Conservation (phyloP, 2,888 invertebrate species). For the Allacma fusca region DNA sequence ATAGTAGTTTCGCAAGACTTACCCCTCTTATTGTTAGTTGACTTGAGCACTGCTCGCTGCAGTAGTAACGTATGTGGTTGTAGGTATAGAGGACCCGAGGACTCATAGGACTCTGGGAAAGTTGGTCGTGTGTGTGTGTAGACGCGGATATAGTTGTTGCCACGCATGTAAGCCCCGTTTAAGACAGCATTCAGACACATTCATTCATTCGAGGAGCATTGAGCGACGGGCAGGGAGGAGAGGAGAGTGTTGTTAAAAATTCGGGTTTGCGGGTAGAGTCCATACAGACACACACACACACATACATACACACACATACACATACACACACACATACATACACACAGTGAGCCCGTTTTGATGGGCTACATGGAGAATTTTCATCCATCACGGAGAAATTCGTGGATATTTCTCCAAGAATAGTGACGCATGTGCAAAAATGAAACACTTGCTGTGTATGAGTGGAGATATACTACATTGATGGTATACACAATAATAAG, state of each 20-base stretch:
- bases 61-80: neutral
- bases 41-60: too few relatives aligned
- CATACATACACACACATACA: neutral
- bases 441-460: constrained; percentile 2
- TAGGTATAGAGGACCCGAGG: constrained; percentile 2
- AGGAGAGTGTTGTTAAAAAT: neutral
- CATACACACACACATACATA: too few relatives aligned
- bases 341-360: neutral
- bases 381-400: constrained; percentile 12
- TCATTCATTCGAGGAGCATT: constrained; percentile 20
- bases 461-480: too few relatives aligned
- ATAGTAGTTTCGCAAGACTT: too few relatives aligned
- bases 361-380: constrained; percentile 12
- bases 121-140: too few relatives aligned
- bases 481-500: constrained; percentile 3
- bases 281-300: neutral
- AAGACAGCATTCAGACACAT: neutral
- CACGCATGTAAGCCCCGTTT: neutral
- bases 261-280: neutral
- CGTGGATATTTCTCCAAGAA: constrained; percentile 12
- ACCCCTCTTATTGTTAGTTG: too few relatives aligned
- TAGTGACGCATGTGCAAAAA: constrained; percentile 12
- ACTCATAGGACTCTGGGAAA: too few relatives aligned
- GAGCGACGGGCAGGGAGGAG: neutral
- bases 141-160: neutral